A percentile compares a stretch with the other conserved stretches of the same genome.
These are phyloP conservation scores for Lepidiolamprologus cunningtoni DNA, from an alignment of 2,113 vertebrate genomes.

Conservation along the genomic window DNA sequence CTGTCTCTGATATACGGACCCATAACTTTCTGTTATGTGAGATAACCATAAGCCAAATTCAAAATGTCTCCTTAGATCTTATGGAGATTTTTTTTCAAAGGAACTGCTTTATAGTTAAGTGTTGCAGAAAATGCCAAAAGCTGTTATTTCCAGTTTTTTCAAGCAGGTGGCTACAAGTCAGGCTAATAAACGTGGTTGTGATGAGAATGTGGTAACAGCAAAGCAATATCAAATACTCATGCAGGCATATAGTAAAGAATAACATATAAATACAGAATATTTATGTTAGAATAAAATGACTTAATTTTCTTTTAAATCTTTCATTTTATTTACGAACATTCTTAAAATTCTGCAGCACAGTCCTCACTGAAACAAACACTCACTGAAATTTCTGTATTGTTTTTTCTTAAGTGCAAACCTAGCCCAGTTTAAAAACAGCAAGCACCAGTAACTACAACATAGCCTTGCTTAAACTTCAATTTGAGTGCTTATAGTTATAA, in stretches of 20 bases:
- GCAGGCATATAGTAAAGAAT: accelerated
- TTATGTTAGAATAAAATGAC: background rate
- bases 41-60: background rate
- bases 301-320: accelerated
- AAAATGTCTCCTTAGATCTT: background rate
- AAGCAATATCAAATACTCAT: background rate
- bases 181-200: background rate
- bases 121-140: background rate
- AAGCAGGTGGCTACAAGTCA: background rate
- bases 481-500: background rate
- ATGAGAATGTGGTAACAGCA: background rate
- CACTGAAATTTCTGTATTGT: background rate
- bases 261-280: background rate
- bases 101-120: background rate
- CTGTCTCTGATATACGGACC: background rate
- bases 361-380: background rate
- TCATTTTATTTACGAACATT: background rate
- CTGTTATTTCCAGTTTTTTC: background rate
- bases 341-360: background rate
- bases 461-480: background rate
- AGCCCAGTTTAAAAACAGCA: background rate
- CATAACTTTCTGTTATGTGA: background rate
- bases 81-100: background rate
- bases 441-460: background rate
- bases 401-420: background rate